phyloP scores from a whole-genome alignment of 2,797 vertebrate genomes.

The Myripristis jacobus region DNA sequence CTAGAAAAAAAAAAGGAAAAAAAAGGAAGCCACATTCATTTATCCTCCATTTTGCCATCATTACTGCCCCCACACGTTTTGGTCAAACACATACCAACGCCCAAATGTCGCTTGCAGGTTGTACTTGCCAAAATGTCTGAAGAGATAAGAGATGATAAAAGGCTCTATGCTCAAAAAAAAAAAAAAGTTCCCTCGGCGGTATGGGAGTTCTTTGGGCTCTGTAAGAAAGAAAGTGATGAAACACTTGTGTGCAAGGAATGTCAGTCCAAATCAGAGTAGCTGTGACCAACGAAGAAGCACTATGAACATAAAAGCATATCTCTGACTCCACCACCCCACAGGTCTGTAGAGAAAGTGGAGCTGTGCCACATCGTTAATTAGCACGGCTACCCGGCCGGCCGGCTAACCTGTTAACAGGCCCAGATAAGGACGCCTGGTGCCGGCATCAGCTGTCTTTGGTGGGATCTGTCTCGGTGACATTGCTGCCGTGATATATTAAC shows the following conservation, averaged over 20 bases:
- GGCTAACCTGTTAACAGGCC: conserved; percentile 56
- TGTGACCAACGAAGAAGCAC: conserved; percentile 42
- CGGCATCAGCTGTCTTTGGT: conserved; percentile 42
- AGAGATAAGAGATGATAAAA: conserved; percentile 74
- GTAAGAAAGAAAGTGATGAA: conserved; percentile 66
- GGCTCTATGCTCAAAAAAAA: conserved; percentile 65
- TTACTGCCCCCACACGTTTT: conserved; percentile 61
- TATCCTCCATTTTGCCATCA: conserved; percentile 59
- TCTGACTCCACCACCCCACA: conserved; percentile 21
- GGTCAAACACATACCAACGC: conserved; percentile 64
- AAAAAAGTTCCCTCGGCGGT: conserved; percentile 51
- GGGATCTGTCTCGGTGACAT: conserved; percentile 39
- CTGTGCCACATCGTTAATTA: conserved; percentile 69
- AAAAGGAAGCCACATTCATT: conserved; percentile 49
- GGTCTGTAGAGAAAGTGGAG: conserved; percentile 37
- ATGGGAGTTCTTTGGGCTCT: conserved; percentile 56
- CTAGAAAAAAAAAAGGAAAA: too few relatives aligned
- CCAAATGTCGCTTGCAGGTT: conserved; percentile 66
- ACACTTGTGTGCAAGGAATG: conserved; percentile 63
- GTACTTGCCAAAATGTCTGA: conserved; percentile 65
- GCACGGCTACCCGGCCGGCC: conserved; percentile 61
- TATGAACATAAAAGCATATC: conserved; percentile 44
- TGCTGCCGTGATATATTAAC: conserved; percentile 31
- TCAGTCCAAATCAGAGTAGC: conserved; percentile 56
- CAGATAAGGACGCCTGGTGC: conserved; percentile 45